phyloP scores from a whole-genome alignment of 2,113 vertebrate species.

The Gila orcuttii region DNA sequence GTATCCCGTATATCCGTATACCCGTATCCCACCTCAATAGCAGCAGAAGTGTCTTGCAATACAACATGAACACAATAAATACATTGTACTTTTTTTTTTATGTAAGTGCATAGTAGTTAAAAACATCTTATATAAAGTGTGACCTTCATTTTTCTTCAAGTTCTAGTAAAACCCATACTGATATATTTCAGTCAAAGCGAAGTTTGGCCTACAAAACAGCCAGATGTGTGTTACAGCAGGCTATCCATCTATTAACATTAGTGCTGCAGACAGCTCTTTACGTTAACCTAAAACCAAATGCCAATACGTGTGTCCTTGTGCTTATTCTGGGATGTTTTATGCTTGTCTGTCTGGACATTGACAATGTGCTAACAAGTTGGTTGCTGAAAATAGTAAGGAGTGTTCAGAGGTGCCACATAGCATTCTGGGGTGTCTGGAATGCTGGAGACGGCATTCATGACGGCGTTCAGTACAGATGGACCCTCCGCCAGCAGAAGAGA shows the following conservation, averaged over 20 bases:
- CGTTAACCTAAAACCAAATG: slow-evolving; percentile 41
- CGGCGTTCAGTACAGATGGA: slow-evolving; percentile 19
- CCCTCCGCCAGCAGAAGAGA: not conserved
- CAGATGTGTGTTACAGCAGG: not conserved
- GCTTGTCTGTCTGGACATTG: slow-evolving; percentile 43
- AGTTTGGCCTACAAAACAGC: not conserved
- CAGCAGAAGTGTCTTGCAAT: no score
- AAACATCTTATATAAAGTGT: no score
- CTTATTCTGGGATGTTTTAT: slow-evolving; percentile 45
- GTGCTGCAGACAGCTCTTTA: slow-evolving; percentile 46
- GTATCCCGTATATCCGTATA: no score
- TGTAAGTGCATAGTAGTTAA: no score
- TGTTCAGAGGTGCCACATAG: slow-evolving; percentile 47
- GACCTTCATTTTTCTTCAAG: not conserved
- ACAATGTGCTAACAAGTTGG: slow-evolving; percentile 61
- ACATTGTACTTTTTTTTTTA: no score
- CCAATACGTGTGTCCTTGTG: slow-evolving; percentile 32
- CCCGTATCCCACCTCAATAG: no score
- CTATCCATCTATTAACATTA: slow-evolving; percentile 20
- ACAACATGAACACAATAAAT: no score
- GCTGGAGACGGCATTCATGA: not conserved
- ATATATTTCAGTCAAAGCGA: not conserved
- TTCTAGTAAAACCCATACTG: not conserved
- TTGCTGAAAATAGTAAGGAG: slow-evolving; percentile 57
- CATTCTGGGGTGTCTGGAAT: slow-evolving; percentile 40